Percentiles rank a stretch among this genome's conserved stretches.
Evolutionary conservation across 2,888 invertebrate genomes (phyloP).

Genomic region (Drosophila tanythrix): DNA sequence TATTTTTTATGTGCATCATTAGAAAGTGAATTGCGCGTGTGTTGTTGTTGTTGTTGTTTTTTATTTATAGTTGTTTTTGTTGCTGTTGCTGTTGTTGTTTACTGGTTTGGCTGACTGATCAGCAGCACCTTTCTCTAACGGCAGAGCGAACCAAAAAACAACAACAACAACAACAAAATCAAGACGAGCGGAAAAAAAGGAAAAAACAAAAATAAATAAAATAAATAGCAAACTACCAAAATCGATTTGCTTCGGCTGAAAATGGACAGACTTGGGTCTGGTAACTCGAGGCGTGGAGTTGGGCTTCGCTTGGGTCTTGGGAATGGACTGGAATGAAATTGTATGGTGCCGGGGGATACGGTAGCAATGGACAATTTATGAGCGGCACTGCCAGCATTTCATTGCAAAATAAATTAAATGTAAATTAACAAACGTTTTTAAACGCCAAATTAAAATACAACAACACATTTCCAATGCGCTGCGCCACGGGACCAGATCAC

Average conservation of each 20-base stretch:
- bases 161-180: slow-evolving; percentile 25
- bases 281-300: slow-evolving; percentile 12
- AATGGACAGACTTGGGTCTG: slow-evolving; percentile 36
- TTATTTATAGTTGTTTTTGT: slow-evolving; percentile 17
- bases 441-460: slow-evolving; percentile 30
- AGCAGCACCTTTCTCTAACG: slow-evolving; percentile 62
- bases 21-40: slow-evolving; percentile 65
- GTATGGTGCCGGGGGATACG: slow-evolving; percentile 57
- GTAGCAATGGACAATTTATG: slow-evolving; percentile 64
- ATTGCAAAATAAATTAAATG: slow-evolving; percentile 65
- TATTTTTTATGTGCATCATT: slow-evolving; percentile 61
- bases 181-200: slow-evolving; percentile 13
- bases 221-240: slow-evolving; percentile 62
- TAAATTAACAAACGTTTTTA: slow-evolving; percentile 62
- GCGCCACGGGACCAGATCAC: background rate
- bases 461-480: slow-evolving; percentile 3
- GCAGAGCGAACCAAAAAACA: slow-evolving; percentile 38
- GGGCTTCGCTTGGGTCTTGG: slow-evolving; percentile 2
- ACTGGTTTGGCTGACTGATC: slow-evolving; percentile 60
- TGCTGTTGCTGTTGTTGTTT: slow-evolving; percentile 36
- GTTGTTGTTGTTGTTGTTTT: slow-evolving; percentile 21
- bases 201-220: slow-evolving; percentile 4
- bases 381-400: slow-evolving; percentile 48
- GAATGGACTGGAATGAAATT: background rate
- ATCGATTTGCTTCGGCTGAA: slow-evolving; percentile 56